A percentile compares a stretch with the other conserved stretches of the same genome.
These are phyloP conservation scores for Andrena camellia DNA, from an alignment of 2,888 invertebrate genomes.

Conservation along the genomic window DNA sequence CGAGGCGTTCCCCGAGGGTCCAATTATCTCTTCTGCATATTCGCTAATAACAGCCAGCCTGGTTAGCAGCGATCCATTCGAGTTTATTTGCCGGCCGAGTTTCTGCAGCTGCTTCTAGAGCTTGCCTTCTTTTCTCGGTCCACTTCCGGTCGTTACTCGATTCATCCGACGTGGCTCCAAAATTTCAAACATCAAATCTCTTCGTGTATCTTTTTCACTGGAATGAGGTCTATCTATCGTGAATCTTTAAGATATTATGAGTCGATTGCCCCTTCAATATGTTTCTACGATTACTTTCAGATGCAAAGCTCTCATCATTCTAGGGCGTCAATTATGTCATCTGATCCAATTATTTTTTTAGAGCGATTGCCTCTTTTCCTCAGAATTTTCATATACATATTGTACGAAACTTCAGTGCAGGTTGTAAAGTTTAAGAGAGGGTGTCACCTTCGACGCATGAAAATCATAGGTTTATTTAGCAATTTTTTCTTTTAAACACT, in stretches of 20 bases:
- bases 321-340: constrained; percentile 63
- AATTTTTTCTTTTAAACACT: too few species aligned
- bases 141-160: not conserved
- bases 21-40: constrained; percentile 79
- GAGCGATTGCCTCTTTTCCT: constrained; percentile 52
- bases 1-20: constrained; percentile 67
- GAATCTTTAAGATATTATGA: too few species aligned
- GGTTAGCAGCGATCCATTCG: constrained; percentile 42
- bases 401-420: too few species aligned
- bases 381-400: constrained; percentile 11
- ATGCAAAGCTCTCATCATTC: not conserved
- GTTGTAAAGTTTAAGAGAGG: too few species aligned
- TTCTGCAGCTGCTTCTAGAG: constrained; percentile 49
- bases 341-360: constrained; percentile 53
- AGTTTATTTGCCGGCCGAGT: constrained; percentile 30
- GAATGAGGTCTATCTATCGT: too few species aligned
- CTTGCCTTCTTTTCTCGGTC: constrained; percentile 5
- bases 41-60: constrained; percentile 64
- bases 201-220: too few species aligned
- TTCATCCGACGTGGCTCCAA: not conserved
- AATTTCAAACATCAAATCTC: not conserved
- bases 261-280: not conserved
- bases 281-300: not conserved
- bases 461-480: too few species aligned
- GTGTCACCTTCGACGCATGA: too few species aligned